Percentiles rank a stretch among this genome's conserved stretches.
Evolutionary conservation across 2,113 vertebrate species (phyloP).

Genomic region (Psammodynastes pulverulentus): DNA sequence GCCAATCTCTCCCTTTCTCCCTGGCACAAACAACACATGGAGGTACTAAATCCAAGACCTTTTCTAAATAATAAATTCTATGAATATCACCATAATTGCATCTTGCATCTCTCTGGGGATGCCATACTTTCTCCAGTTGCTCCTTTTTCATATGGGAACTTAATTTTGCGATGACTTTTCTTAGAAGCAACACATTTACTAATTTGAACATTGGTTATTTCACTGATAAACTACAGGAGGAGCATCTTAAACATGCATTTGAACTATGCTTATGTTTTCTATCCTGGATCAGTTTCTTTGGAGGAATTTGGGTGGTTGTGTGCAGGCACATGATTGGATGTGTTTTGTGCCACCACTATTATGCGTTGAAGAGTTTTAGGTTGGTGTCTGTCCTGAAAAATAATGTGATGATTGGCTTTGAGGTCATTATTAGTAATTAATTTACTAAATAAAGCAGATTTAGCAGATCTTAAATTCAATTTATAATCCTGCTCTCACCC

Average conservation of each 20-base stretch:
- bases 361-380: background rate
- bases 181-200: background rate
- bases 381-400: constrained; percentile 41
- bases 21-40: constrained; percentile 12
- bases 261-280: background rate
- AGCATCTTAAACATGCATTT: background rate
- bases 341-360: background rate
- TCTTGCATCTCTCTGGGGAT: background rate
- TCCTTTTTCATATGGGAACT: background rate
- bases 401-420: constrained; percentile 43
- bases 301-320: background rate
- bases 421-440: constrained; percentile 61
- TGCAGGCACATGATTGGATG: background rate
- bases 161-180: background rate
- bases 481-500: constrained; percentile 45
- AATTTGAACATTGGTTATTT: background rate
- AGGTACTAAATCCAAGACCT: background rate
- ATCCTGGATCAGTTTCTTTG: background rate
- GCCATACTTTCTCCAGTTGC: no score
- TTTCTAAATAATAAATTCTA: background rate
- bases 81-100: background rate
- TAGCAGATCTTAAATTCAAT: constrained; percentile 52
- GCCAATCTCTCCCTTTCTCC: constrained; percentile 26
- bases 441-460: constrained; percentile 49
- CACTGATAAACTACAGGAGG: background rate